phyloP scores from a whole-genome alignment of 2,113 vertebrate genomes.

The Triplophysa siluroides region DNA sequence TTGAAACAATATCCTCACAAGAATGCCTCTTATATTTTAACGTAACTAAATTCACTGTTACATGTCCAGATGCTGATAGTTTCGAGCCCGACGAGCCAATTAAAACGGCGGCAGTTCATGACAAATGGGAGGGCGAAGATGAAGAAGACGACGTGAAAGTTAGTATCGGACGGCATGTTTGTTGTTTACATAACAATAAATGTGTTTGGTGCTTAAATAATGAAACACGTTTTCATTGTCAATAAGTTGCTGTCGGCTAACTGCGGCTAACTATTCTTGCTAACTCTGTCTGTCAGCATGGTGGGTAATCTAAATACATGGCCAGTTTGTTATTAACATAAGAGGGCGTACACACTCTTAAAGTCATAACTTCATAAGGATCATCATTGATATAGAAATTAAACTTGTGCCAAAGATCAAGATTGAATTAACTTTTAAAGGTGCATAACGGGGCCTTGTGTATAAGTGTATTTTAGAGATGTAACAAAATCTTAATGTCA shows the following conservation, averaged over 20 bases:
- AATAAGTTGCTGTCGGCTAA: neutral
- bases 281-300: constrained; percentile 9
- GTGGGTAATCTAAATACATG: neutral
- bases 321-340: neutral
- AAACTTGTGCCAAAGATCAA: too few relatives aligned
- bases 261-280: constrained; percentile 1
- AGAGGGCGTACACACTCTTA: neutral
- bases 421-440: too few relatives aligned
- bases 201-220: neutral
- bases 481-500: neutral
- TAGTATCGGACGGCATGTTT: constrained; percentile 30
- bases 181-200: neutral
- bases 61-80: constrained; percentile 71
- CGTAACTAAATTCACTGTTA: neutral
- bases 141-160: constrained; percentile 85
- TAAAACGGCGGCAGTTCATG: constrained; percentile 59
- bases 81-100: constrained; percentile 72
- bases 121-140: constrained; percentile 84
- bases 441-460: neutral
- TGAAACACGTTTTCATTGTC: neutral
- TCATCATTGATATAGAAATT: too few relatives aligned
- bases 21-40: neutral
- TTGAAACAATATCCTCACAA: neutral
- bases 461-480: neutral
- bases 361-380: neutral